Conservation (phyloP, 1,140 invertebrate genomes). For the Microplitis demolitor region DNA sequence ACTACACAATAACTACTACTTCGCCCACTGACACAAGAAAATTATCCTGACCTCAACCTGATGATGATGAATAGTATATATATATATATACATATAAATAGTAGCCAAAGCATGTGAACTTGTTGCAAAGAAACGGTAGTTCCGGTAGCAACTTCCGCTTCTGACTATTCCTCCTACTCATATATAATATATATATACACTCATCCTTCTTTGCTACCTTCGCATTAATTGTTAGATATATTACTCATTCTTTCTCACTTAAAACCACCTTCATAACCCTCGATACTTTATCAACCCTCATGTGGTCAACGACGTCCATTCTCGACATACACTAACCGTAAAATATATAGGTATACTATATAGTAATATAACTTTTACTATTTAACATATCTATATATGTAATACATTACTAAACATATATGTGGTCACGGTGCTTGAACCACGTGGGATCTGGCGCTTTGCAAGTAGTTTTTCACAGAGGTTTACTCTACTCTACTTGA, state of each 20-base stretch:
- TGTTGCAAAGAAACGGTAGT: conserved; percentile 42
- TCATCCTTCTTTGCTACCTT: conserved; percentile 8
- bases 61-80: not conserved
- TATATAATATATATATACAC: too few species aligned
- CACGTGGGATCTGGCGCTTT: conserved; percentile 56
- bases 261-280: not conserved
- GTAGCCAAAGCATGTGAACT: conserved; percentile 50
- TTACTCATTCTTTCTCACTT: not conserved
- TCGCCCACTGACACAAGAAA: conserved; percentile 33
- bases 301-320: conserved; percentile 8
- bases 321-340: conserved; percentile 27
- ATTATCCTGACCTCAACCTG: conserved; percentile 50
- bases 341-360: too few species aligned
- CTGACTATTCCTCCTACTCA: conserved; percentile 40
- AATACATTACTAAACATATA: conserved; percentile 29
- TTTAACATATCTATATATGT: conserved; percentile 10
- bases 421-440: conserved; percentile 56
- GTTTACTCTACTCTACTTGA: not conserved
- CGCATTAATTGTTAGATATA: not conserved
- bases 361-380: conserved; percentile 35
- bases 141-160: conserved; percentile 57
- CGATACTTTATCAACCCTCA: conserved; percentile 41
- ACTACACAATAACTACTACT: not conserved
- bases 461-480: conserved; percentile 27
- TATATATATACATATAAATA: conserved; percentile 34